Conservation (phyloP, 2,797 vertebrate genomes). For the Muraenolepis orangiensis region DNA sequence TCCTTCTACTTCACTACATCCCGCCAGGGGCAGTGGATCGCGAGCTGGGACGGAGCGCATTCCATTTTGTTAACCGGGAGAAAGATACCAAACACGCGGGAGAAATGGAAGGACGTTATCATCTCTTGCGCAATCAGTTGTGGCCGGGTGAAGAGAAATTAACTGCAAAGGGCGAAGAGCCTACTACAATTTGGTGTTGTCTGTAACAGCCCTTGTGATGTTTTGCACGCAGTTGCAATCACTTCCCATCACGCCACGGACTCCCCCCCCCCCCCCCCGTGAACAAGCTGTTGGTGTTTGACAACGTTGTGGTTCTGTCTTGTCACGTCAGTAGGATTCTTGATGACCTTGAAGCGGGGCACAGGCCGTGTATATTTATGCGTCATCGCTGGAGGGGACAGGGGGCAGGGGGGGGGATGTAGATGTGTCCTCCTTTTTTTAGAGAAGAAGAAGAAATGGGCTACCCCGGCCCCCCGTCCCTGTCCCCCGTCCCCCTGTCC, state of each 20-base stretch:
- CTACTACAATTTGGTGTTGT: not conserved
- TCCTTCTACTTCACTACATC: not conserved
- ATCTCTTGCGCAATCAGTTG: too few species aligned
- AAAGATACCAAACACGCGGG: not conserved
- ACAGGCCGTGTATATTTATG: not conserved
- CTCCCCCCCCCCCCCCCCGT: too few species aligned
- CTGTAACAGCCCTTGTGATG: not conserved
- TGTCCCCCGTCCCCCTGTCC: not conserved
- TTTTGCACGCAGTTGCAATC: not conserved
- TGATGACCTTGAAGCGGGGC: not conserved
- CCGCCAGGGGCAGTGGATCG: not conserved
- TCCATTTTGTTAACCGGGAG: too few species aligned
- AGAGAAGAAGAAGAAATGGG: not conserved
- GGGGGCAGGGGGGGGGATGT: not conserved
- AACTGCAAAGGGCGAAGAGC: too few species aligned
- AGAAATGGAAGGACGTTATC: too few species aligned
- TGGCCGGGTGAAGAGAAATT: too few species aligned
- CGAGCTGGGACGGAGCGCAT: too few species aligned
- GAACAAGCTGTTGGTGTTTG: not conserved
- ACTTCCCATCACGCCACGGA: not conserved
- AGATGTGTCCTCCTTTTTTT: not conserved
- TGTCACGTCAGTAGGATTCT: not conserved
- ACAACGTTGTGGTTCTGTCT: not conserved
- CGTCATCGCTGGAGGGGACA: not conserved
- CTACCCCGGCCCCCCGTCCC: not conserved